phyloP scores from a whole-genome alignment of 2,888 invertebrate genomes.

The Yponomeuta malinellus region DNA sequence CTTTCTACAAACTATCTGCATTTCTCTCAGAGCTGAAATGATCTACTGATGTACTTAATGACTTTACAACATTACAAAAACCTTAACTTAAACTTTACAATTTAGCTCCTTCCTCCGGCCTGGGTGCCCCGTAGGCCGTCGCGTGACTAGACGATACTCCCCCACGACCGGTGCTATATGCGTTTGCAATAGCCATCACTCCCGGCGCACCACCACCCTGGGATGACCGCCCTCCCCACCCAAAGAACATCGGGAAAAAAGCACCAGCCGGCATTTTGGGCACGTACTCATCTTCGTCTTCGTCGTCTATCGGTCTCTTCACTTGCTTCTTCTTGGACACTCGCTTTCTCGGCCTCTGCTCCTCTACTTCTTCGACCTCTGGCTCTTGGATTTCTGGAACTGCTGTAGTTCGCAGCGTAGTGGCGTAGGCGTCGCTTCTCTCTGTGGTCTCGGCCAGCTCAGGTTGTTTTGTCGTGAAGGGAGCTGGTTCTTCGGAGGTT shows the following conservation, averaged over 20 bases:
- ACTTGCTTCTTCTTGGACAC: slow-evolving; percentile 58
- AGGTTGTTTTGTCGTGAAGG: slow-evolving; percentile 37
- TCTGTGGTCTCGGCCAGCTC: slow-evolving; percentile 36
- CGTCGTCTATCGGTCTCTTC: slow-evolving; percentile 49
- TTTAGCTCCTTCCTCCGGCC: slow-evolving; percentile 49
- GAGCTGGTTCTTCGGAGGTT: slow-evolving; percentile 32
- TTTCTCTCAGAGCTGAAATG: too few relatives aligned
- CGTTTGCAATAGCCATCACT: slow-evolving; percentile 82
- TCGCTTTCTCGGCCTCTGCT: slow-evolving; percentile 46
- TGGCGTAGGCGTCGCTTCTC: slow-evolving; percentile 42
- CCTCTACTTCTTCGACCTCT: slow-evolving; percentile 51
- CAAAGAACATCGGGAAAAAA: slow-evolving; percentile 82
- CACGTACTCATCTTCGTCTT: slow-evolving; percentile 68
- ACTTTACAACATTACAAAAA: too few relatives aligned
- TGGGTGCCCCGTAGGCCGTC: slow-evolving; percentile 80
- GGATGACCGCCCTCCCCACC: slow-evolving; percentile 51
- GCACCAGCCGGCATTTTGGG: slow-evolving; percentile 70
- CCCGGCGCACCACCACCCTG: slow-evolving; percentile 67
- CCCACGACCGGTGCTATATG: slow-evolving; percentile 82
- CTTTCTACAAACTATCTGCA: too few relatives aligned
- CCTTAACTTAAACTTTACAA: slow-evolving; percentile 23
- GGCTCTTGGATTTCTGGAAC: slow-evolving; percentile 53
- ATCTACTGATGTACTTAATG: too few relatives aligned
- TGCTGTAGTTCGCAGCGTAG: slow-evolving; percentile 35
- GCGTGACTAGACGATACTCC: slow-evolving; percentile 84